Base-by-base conservation (phyloP, 2,797 vertebrate species). In the Crenuchus spilurus region DNA sequence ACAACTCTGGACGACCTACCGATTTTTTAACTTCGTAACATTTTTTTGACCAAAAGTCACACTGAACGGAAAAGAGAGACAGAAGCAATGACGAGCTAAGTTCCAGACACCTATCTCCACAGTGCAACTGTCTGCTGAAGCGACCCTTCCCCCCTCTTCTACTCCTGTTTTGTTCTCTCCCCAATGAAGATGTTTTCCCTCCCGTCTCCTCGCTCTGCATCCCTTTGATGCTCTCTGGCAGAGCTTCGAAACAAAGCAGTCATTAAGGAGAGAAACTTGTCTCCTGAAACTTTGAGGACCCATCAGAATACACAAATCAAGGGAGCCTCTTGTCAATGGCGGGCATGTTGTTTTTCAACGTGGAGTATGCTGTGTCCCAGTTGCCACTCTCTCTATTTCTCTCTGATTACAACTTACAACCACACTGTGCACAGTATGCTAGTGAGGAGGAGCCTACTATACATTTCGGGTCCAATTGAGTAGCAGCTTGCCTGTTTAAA, bases 191-290 rank as follows among this genome's bases (percentile, higher is more conserved):
- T 46, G 64, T 78, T 72, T 72, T 70, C 65, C 52, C 72, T 72
- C 39, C 72, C 11, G 71, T 79, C 52, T 72, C 26, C 24, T 30
- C 31, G 68, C 31, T 62, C 61, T 46, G 30, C 63, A 63, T 74
- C 46, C 26, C 65, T 79, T 77, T 81, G 70, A 83, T 74, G 80
- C 78, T 77, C 35, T 54, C 35, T 57, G 75, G 57, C 69, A 67
- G 30, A 22, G 61, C 76, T 77, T 9, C 18, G 65, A 80, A 81
- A 82, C 80, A 82, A 73, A 80, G 75, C 72, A 79, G 74, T 79
- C 80, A 82, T 79, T 82, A 84, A 80, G 78, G 54, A 77, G 72
- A 79, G 75, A 67, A 82, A 77, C 70, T 76, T 80, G 77, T 76
- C 73, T 76, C 65, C 70, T 14, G 24, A 74, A 82, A 76, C 70